phyloP scores from a whole-genome alignment of 1,140 invertebrate genomes.

The Acromyrmex echinatior region DNA sequence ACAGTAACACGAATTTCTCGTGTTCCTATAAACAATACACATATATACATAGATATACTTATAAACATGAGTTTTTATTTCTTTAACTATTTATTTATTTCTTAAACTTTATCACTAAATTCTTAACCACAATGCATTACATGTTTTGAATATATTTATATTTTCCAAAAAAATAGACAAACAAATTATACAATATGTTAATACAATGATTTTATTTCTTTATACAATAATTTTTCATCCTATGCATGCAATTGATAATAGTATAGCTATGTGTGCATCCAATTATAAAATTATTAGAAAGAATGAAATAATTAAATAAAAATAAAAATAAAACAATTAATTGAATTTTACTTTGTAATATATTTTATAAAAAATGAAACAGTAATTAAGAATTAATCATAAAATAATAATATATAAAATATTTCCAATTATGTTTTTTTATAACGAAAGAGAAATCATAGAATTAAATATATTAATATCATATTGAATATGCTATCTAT shows the following conservation, averaged over 20 bases:
- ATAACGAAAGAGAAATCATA: neutral
- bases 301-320: neutral
- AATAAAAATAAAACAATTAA: neutral
- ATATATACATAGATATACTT: neutral
- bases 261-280: neutral
- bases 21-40: neutral
- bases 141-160: neutral
- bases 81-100: neutral
- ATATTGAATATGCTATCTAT: neutral
- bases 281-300: neutral
- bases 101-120: neutral
- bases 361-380: neutral
- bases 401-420: neutral
- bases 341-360: neutral
- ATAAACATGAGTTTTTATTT: neutral
- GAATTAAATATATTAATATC: neutral
- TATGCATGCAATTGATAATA: neutral
- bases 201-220: neutral
- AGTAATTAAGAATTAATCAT: neutral
- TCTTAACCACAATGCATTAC: neutral
- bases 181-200: neutral
- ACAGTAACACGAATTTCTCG: conserved; percentile 30
- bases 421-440: neutral
- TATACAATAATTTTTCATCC: neutral
- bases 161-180: neutral